Evolutionary conservation across 2,888 invertebrate species (phyloP).

Genomic region (Achlya flavicornis): DNA sequence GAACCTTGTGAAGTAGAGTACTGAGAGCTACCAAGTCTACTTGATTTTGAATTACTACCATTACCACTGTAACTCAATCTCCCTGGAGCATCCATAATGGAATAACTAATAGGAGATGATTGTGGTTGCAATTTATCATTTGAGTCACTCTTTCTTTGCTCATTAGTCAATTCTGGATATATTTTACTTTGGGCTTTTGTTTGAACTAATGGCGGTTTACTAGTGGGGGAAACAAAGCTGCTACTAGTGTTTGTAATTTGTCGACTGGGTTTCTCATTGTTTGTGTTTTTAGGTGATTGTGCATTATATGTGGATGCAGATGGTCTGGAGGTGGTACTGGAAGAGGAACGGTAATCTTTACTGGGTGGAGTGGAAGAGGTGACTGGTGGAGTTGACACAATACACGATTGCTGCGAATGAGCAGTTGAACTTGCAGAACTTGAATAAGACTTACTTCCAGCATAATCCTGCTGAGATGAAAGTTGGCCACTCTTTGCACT

Average conservation of each 20-base stretch:
- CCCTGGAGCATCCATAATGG: conserved; percentile 88
- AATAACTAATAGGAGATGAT: conserved; percentile 90
- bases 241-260: conserved; percentile 62
- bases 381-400: conserved; percentile 86
- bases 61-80: conserved; percentile 85
- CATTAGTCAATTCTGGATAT: conserved; percentile 86
- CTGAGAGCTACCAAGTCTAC: conserved; percentile 78
- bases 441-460: conserved; percentile 85
- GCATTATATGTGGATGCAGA: conserved; percentile 72
- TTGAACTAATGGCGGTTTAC: conserved; percentile 85
- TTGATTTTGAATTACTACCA: conserved; percentile 77
- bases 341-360: conserved; percentile 86
- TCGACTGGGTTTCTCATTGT: conserved; percentile 66
- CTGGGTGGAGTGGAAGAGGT: conserved; percentile 80
- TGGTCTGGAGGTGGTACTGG: conserved; percentile 77
- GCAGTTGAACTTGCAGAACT: conserved; percentile 83
- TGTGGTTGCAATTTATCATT: conserved; percentile 82
- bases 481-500: conserved; percentile 82
- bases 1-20: conserved; percentile 79
- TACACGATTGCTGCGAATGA: conserved; percentile 88
- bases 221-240: conserved; percentile 82
- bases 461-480: conserved; percentile 82
- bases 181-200: conserved; percentile 91
- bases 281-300: conserved; percentile 69
- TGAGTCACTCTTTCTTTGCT: conserved; percentile 81